Percentiles rank a stretch among this genome's conserved stretches.
Evolutionary conservation across 2,888 invertebrate genomes (phyloP).

Genomic region (Cistogaster globosa): DNA sequence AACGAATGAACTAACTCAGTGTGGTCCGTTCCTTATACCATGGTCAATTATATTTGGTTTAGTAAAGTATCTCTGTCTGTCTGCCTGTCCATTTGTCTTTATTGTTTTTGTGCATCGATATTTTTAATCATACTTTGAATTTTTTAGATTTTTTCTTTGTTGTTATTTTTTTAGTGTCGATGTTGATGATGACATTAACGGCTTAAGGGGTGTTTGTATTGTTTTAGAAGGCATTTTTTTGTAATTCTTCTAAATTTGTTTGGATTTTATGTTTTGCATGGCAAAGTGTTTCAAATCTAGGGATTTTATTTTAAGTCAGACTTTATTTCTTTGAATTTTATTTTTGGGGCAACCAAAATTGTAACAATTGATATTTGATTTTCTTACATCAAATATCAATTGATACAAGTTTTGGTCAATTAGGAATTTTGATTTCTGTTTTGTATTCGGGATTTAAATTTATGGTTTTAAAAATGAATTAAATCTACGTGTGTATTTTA

Average conservation of each 20-base stretch:
- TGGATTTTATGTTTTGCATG: constrained; percentile 18
- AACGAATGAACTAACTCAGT: constrained; percentile 12
- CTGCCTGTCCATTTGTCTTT: constrained; percentile 17
- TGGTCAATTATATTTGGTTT: constrained; percentile 20
- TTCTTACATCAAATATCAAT: constrained; percentile 47
- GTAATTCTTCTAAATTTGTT: constrained; percentile 30
- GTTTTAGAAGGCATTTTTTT: constrained; percentile 47
- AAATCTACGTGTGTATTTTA: not conserved
- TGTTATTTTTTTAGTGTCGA: constrained; percentile 30
- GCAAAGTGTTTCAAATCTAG: constrained; percentile 65
- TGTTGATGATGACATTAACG: constrained; percentile 23
- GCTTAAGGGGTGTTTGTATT: constrained; percentile 64
- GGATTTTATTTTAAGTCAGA: constrained; percentile 67
- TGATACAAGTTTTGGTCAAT: too few species aligned
- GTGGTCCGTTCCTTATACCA: not conserved
- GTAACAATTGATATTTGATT: constrained; percentile 67
- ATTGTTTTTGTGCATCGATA: constrained; percentile 23
- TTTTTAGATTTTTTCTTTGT: constrained; percentile 7
- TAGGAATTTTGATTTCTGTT: constrained; percentile 6
- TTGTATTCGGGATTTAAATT: not conserved
- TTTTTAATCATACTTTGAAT: constrained; percentile 53
- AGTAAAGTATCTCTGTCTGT: not conserved
- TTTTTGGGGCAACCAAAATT: constrained; percentile 13
- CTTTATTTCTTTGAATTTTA: not conserved
- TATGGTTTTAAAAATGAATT: not conserved